Percentiles rank a stretch among this genome's conserved stretches.
These are phyloP conservation scores for Fragum sueziense DNA, from an alignment of 2,888 invertebrate genomes.

Conservation along the genomic window DNA sequence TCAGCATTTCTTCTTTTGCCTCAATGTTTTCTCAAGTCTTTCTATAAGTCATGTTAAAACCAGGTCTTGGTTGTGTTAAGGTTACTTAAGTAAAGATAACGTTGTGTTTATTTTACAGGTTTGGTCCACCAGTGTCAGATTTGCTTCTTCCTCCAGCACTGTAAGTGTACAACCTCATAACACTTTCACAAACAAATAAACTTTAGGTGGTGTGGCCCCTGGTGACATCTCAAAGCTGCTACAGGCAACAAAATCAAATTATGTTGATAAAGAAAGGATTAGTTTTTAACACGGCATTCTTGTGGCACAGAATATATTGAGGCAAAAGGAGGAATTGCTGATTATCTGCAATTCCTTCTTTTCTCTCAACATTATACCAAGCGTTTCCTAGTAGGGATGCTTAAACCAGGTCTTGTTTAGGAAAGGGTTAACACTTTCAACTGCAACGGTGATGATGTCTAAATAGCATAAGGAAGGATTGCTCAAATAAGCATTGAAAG, in stretches of 20 bases:
- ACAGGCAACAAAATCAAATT: background rate
- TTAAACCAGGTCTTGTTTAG: no score
- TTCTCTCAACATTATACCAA: no score
- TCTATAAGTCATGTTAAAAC: background rate
- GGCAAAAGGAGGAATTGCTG: no score
- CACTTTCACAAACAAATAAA: background rate
- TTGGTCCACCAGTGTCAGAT: slow-evolving; percentile 29
- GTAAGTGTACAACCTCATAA: slow-evolving; percentile 30
- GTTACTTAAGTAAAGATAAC: background rate
- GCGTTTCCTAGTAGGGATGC: no score
- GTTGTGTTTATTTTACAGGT: slow-evolving; percentile 35
- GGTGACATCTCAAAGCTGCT: no score
- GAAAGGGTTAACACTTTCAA: no score
- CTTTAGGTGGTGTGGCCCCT: background rate
- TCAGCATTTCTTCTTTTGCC: no score
- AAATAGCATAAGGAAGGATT: background rate
- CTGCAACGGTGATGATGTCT: background rate
- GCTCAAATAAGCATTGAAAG: no score
- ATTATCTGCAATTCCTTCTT: no score
- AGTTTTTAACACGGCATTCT: background rate
- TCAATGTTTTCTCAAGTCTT: no score
- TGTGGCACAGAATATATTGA: no score
- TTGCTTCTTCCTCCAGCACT: slow-evolving; percentile 35
- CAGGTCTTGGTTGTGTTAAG: background rate
- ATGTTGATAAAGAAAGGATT: background rate